Base-by-base conservation (phyloP, 1,140 invertebrate species). In the Cephus cinctus region DNA sequence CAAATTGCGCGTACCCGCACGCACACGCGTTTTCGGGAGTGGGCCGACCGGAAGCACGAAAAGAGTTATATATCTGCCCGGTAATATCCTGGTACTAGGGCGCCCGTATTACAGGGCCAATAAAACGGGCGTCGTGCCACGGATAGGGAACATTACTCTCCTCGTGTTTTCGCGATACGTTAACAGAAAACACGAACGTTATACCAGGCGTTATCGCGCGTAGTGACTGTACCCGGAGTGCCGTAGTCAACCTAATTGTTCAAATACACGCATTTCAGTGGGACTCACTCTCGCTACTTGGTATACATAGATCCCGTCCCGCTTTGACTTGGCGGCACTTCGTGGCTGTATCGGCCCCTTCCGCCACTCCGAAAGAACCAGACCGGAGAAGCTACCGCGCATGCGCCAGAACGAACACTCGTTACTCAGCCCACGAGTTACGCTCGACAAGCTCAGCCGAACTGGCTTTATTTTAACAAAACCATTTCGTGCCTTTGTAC, bases 221-320 rank as follows among this genome's bases (percentile, higher is more conserved):
- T 40, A 35, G 32, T 35, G 32, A 41, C 27, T 23, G 19, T 31
- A 31, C 23, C n/a, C 43, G 5, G 22, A 3, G 53, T 35, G 36
- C 46, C 44, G 52, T 42, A 49, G 49, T 59, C 54, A 66, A 63
- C 54, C 61, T 67, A 67, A 67, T 67, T 67, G 64, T 67, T 67
- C 58, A 58, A 50, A 65, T 61, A 65, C 64, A 67, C 63, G 64
- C 64, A 61, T 61, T 67, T 61, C 63, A 59, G 54, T 51, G 53
- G 27, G 23, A 49, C 23, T 35, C 25, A 6, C 6, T 8, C 25
- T 27, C 25, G 18, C n/a, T 5, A 36, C 42, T 20, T 19, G 15
- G 20, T 18, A 38, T 38, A 38, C 11, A 5, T 38, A 12, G 15
- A 9, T 19, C n/a, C 11, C 11, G 11, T 34, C 12, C n/a, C 12